A percentile compares a stretch with the other conserved stretches of the same genome.
phyloP scores from a whole-genome alignment of 2,797 vertebrate species.

The Hippopotamyrus pictus region DNA sequence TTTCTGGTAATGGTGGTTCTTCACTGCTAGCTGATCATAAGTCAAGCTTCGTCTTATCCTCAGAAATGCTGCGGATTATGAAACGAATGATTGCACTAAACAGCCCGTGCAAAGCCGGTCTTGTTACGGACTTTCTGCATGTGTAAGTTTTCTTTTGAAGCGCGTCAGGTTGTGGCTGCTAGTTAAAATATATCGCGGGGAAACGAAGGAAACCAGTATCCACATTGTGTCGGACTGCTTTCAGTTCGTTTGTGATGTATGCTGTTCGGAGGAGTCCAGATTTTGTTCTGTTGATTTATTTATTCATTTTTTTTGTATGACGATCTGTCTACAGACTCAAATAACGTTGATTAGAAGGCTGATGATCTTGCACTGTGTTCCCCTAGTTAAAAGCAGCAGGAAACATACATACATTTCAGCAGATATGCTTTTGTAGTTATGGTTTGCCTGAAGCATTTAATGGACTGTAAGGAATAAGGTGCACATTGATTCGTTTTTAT shows the following conservation, averaged over 20 bases:
- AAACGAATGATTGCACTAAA: background rate
- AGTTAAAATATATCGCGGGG: background rate
- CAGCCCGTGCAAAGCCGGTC: background rate
- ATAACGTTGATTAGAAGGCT: conserved; percentile 11
- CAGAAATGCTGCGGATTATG: background rate
- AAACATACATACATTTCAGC: background rate
- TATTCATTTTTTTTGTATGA: background rate
- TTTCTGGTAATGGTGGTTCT: background rate
- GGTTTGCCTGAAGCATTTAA: conserved; percentile 21
- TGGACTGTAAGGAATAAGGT: conserved; percentile 17
- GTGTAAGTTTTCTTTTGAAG: conserved; percentile 11
- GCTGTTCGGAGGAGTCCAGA: background rate
- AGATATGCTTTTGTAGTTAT: background rate
- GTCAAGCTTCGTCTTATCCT: background rate
- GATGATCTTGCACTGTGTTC: conserved; percentile 24
- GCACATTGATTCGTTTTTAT: conserved; percentile 2
- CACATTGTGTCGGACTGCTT: background rate
- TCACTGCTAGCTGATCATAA: background rate
- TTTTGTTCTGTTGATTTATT: background rate
- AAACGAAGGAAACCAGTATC: background rate
- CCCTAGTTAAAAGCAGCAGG: background rate
- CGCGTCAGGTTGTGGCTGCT: background rate
- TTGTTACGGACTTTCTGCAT: conserved; percentile 21
- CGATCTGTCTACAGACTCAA: background rate
- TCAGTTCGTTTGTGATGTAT: conserved; percentile 15